These are phyloP conservation scores for Acanthoscelides obtectus DNA, from an alignment of 2,888 invertebrate genomes.

Conservation along the genomic window DNA sequence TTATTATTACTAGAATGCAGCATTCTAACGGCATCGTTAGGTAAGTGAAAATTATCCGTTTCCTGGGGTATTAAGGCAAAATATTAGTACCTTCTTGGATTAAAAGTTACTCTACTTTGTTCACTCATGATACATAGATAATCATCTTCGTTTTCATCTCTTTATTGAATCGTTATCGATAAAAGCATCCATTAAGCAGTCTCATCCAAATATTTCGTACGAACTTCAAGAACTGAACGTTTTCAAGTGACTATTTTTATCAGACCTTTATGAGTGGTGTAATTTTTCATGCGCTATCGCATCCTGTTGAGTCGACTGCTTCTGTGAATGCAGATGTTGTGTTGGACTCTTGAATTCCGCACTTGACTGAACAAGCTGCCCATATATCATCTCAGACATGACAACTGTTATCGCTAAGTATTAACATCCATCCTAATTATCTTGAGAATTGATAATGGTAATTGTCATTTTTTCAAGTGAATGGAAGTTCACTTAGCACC, in stretches of 20 bases:
- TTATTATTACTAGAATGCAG: too few relatives aligned
- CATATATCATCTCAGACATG: neutral
- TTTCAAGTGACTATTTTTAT: neutral
- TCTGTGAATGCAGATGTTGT: neutral
- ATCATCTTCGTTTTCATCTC: too few relatives aligned
- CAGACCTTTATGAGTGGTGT: neutral
- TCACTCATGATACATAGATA: neutral
- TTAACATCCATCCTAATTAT: neutral
- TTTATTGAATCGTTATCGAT: neutral
- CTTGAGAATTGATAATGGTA: conserved; percentile 5
- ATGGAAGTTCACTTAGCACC: conserved; percentile 20
- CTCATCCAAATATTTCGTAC: neutral
- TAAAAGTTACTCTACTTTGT: neutral
- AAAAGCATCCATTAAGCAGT: neutral
- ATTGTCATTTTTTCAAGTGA: conserved; percentile 7
- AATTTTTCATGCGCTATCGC: neutral
- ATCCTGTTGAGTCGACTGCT: neutral
- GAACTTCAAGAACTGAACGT: neutral
- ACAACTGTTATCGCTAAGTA: neutral
- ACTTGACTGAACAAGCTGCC: neutral
- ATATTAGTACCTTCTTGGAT: too few relatives aligned
- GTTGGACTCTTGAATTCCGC: neutral
- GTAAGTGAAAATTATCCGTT: too few relatives aligned
- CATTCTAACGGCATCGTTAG: too few relatives aligned
- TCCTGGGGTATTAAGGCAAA: too few relatives aligned